Evolutionary conservation across 1,140 invertebrate species (phyloP).

Genomic region (Rhynchophorus ferrugineus): DNA sequence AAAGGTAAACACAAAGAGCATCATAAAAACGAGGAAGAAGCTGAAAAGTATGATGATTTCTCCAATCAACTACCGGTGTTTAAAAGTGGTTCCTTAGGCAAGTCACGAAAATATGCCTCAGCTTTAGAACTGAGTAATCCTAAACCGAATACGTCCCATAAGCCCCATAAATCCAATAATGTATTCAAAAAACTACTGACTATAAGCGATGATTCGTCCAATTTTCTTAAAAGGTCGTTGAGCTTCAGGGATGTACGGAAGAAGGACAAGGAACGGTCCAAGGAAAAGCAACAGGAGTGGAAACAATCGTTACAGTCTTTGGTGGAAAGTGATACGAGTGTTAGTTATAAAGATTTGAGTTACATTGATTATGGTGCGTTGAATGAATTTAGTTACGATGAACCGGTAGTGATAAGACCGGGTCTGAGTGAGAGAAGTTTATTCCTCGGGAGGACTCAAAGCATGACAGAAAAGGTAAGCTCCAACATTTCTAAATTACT

Average conservation of each 20-base stretch:
- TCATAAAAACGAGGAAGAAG: constrained; percentile 23
- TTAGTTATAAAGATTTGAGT: constrained; percentile 40
- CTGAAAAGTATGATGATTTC: constrained; percentile 26
- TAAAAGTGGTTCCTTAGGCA: constrained; percentile 14
- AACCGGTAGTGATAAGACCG: constrained; percentile 14
- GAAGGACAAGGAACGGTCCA: constrained; percentile 25
- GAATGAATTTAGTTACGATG: constrained; percentile 31
- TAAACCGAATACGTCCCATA: not conserved
- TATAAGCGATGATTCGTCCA: constrained; percentile 30
- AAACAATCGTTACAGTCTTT: constrained; percentile 35
- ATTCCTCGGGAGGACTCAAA: constrained; percentile 32
- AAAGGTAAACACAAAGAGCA: constrained; percentile 20
- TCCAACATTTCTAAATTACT: too few species aligned
- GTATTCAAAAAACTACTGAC: constrained; percentile 30
- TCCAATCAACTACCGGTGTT: constrained; percentile 21
- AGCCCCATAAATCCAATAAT: constrained; percentile 26
- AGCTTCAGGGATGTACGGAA: constrained; percentile 33
- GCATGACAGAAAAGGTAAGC: constrained; percentile 35
- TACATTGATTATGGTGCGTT: constrained; percentile 38
- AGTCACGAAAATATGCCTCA: constrained; percentile 30
- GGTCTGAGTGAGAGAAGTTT: constrained; percentile 8
- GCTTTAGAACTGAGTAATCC: constrained; percentile 28
- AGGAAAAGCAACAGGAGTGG: constrained; percentile 34
- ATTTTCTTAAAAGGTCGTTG: constrained; percentile 32
- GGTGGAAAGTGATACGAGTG: constrained; percentile 36